A percentile compares a stretch with the other conserved stretches of the same genome.
These are phyloP conservation scores for Sebastes taczanowskii DNA, from an alignment of 2,797 vertebrate species.

Conservation along the genomic window DNA sequence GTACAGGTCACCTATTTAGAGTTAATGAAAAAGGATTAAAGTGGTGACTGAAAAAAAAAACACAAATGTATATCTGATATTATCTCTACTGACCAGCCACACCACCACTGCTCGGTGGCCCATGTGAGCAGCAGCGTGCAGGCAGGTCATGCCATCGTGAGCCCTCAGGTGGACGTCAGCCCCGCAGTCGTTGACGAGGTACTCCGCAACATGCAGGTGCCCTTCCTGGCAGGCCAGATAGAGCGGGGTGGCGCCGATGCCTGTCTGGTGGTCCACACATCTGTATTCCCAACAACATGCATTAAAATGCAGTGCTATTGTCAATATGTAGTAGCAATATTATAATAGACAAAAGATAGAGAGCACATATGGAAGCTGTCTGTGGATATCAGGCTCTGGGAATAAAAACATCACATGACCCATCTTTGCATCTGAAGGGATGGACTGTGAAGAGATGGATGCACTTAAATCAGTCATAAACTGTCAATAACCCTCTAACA, in stretches of 20 bases:
- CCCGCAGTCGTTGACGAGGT: slow-evolving; percentile 82
- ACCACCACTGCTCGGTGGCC: slow-evolving; percentile 84
- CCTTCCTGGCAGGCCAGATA: slow-evolving; percentile 91
- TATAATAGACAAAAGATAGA: too few species aligned
- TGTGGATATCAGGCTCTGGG: too few species aligned
- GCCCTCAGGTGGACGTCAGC: slow-evolving; percentile 84
- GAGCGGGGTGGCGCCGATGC: slow-evolving; percentile 82
- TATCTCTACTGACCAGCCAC: slow-evolving; percentile 86
- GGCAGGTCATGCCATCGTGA: slow-evolving; percentile 86
- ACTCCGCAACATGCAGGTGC: slow-evolving; percentile 84
- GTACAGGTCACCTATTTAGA: slow-evolving; percentile 79
- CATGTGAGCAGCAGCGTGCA: slow-evolving; percentile 87
- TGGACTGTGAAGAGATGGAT: too few species aligned
- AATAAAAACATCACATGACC: too few species aligned
- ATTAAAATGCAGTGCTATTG: neutral
- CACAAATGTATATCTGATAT: neutral
- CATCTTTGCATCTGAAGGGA: neutral
- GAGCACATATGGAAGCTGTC: too few species aligned
- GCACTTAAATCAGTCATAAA: too few species aligned
- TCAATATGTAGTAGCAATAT: neutral
- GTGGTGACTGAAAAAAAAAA: neutral
- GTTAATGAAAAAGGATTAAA: neutral
- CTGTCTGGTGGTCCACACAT: slow-evolving; percentile 82
- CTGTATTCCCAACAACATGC: slow-evolving; percentile 57
- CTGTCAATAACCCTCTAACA: too few species aligned